Evolutionary conservation across 2,113 vertebrate species (phyloP), one percentile per base, ranked within the genome.

Genomic region (Odocoileus hemionus): DNA sequence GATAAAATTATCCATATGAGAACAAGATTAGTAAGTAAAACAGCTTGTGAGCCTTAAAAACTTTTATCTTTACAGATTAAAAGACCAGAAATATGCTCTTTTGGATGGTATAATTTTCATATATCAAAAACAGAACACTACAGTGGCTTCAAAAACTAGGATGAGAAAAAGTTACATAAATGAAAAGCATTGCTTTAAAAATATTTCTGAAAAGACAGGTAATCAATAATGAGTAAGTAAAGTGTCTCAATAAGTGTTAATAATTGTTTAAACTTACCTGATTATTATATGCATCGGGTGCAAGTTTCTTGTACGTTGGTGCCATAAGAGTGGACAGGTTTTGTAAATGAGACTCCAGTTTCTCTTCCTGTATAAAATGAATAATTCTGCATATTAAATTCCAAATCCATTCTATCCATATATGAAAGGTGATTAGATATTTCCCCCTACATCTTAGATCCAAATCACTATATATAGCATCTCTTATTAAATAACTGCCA

Each of bases 221-320:
- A 55, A 86, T 79, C 36, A 52, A 21, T 76, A 90, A 39, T 86
- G 23, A 54, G 57, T 47, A 86, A 76, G 7, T 85, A 86, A 55
- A 60, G 36, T 9, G 9, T 82, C 67, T 64, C 17, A 90, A 8
- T 80, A n/a, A 52, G 2, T 52, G 10, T 17, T 26, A 45, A 26
- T 21, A 55, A 52, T 28, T n/a, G 30, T 17, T 91, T 39, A 67
- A 60, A 94, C 98, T 60, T 98, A 99, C 99, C 99, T 99, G 99
- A 98, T 99, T 99, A 98, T 98, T 98, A 98, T 99, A 99, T 3
- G 99, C 99, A 97, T 99, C 99, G 0, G 99, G 99, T 95, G 99
- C 99, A 98, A 99, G 98, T 55, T 99, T 99, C 99, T 99, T 99
- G 98, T 99, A 99, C 61, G 98, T 98, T 2, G 99, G 99, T 64